Percentiles rank a stretch among this genome's conserved stretches.
phyloP scores from a whole-genome alignment of 2,888 invertebrate species.

The Drosophila anomalipes region DNA sequence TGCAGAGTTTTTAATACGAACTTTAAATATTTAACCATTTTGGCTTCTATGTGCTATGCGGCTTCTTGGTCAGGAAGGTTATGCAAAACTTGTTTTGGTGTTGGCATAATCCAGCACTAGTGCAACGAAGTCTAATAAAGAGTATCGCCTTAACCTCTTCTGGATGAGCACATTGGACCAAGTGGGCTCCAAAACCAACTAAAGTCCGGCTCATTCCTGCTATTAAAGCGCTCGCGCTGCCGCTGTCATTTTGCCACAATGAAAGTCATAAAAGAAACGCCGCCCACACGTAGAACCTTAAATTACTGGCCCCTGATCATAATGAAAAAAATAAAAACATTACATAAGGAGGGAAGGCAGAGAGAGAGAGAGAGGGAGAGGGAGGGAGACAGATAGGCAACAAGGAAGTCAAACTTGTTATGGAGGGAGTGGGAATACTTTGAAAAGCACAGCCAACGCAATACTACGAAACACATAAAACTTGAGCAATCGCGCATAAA shows the following conservation, averaged over 20 bases:
- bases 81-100: conserved; percentile 32
- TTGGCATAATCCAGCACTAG: conserved; percentile 5
- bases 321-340: conserved; percentile 31
- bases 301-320: conserved; percentile 50
- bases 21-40: conserved; percentile 7
- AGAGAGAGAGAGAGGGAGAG: not conserved
- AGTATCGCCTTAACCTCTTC: conserved; percentile 34
- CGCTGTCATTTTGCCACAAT: conserved; percentile 36
- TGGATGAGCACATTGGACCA: conserved; percentile 4
- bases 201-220: conserved; percentile 31
- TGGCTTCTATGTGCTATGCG: no score
- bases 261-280: conserved; percentile 51
- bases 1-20: not conserved
- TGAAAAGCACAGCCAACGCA: conserved; percentile 52
- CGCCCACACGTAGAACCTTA: conserved; percentile 40
- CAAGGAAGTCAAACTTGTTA: not conserved
- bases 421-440: not conserved
- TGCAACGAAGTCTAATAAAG: conserved; percentile 40
- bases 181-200: conserved; percentile 15
- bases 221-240: conserved; percentile 29
- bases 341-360: not conserved
- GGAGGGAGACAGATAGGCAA: not conserved
- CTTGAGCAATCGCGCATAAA: conserved; percentile 72
- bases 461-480: conserved; percentile 66
- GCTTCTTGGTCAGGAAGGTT: conserved; percentile 2